These are phyloP conservation scores for Cosmia pyralina DNA, from an alignment of 2,888 invertebrate species.

Conservation along the genomic window DNA sequence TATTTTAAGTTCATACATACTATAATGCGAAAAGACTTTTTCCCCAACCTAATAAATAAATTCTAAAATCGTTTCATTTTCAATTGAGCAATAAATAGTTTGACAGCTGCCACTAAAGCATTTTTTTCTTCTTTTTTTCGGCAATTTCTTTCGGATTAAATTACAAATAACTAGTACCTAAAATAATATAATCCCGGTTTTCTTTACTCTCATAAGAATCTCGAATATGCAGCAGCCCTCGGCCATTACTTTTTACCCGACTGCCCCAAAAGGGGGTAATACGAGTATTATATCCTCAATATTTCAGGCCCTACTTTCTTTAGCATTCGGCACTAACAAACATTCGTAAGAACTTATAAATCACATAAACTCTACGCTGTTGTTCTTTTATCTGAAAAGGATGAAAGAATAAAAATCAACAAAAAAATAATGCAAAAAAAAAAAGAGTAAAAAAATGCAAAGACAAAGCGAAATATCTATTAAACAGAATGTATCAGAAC, in stretches of 20 bases:
- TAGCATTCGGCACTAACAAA: conserved; percentile 64
- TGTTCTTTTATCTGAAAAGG: conserved; percentile 80
- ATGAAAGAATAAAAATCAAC: conserved; percentile 67
- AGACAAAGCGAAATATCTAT: conserved; percentile 12
- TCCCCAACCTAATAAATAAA: too few relatives aligned
- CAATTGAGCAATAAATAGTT: conserved; percentile 15
- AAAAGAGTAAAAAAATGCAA: conserved; percentile 22
- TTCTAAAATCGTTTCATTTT: not conserved
- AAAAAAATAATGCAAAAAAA: conserved; percentile 56
- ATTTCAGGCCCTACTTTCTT: conserved; percentile 1
- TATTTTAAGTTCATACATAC: too few relatives aligned
- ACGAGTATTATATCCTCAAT: conserved; percentile 4
- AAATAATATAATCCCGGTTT: not conserved
- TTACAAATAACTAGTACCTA: not conserved
- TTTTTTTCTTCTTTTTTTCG: not conserved
- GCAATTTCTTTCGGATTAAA: not conserved
- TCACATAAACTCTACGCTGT: conserved; percentile 68
- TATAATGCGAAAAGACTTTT: too few relatives aligned
- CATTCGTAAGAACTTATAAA: conserved; percentile 75
- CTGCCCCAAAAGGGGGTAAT: not conserved
- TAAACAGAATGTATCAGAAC: not conserved
- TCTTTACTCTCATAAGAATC: not conserved
- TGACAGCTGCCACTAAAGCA: not conserved
- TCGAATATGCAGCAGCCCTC: not conserved
- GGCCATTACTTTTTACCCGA: not conserved